Percentiles rank a stretch among this genome's conserved stretches.
Conservation (phyloP, 1,140 invertebrate genomes). For the Trissolcus basalis region DNA sequence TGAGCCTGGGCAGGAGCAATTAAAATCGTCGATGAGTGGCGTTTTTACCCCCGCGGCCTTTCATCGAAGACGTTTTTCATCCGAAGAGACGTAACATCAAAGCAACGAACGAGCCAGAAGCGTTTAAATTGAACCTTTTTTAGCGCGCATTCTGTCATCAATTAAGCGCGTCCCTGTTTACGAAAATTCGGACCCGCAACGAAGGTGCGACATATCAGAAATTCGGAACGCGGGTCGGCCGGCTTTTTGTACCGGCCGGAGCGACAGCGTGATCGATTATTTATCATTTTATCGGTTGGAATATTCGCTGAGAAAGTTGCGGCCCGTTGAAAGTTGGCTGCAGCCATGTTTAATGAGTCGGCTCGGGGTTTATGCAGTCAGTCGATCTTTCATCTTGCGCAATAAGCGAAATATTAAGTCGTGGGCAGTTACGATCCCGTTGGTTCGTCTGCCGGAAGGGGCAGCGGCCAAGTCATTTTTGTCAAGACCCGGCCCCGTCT, state of each 20-base stretch:
- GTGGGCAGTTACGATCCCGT: no score
- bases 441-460: neutral
- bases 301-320: conserved; percentile 48
- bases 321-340: conserved; percentile 37
- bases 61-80: conserved; percentile 8
- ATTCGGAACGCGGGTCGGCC: conserved; percentile 22
- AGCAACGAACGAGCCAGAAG: conserved; percentile 18
- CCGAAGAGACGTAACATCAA: conserved; percentile 1
- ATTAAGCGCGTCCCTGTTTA: conserved; percentile 35
- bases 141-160: conserved; percentile 11
- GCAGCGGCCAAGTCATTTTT: neutral
- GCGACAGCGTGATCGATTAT: conserved; percentile 35
- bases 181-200: conserved; percentile 29
- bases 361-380: neutral
- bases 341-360: conserved; percentile 14
- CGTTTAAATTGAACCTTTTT: conserved; percentile 44
- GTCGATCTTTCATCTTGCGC: no score
- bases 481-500: no score
- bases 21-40: conserved; percentile 7
- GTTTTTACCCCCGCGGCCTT: neutral
- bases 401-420: no score
- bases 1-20: conserved; percentile 1
- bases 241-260: conserved; percentile 10
- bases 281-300: conserved; percentile 1
- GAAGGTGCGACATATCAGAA: conserved; percentile 29